Base-by-base conservation (phyloP, 2,113 vertebrate genomes). In the Otocyon megalotis region DNA sequence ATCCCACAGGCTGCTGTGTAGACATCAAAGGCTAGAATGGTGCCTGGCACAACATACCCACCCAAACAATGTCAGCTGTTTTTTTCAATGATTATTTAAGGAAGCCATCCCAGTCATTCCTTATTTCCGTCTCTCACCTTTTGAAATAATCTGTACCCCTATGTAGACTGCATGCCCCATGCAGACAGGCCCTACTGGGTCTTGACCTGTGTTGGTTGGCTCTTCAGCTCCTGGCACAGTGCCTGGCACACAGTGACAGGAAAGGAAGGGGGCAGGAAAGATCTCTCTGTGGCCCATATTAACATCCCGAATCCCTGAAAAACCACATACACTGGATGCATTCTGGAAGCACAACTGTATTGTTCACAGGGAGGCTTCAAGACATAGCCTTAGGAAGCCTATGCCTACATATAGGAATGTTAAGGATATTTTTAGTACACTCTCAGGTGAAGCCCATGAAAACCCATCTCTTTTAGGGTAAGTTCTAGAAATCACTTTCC, bases 391-490 rank as follows among this genome's bases (percentile, higher is more conserved):
- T 2, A 24, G 7, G 26, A 37, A 28, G 43, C 32, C 48, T 15
- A 2, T 2, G 1, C 20, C 17, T 28, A 5, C 15, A 3, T 13
- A 8, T 2, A n/a, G 65, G 60, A 16, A 30, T 0, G 1, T 5
- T 9, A 24, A 60, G 77, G 28, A 28, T 60, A 48, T 4, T 67
- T 19, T n/a, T 7, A 74, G 8, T 1, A 22, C 15, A 4, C 17
- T 8, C 17, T 53, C 4, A 32, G 7, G 54, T 3, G 20, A 62
- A 28, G 80, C n/a, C 77, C 43, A 37, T 0, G 50, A 30, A 62
- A 53, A 22, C 14, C 14, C 72, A 26, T 8, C 8, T 54, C 35
- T 50, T 30, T 22, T n/a, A 12, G n/a, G 54, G 30, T 4, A 35
- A 63, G 62, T 19, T 69, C 19, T 48, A 50, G 53, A 37, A 30